phyloP scores from a whole-genome alignment of 2,888 invertebrate genomes.

The Gibbula magus region DNA sequence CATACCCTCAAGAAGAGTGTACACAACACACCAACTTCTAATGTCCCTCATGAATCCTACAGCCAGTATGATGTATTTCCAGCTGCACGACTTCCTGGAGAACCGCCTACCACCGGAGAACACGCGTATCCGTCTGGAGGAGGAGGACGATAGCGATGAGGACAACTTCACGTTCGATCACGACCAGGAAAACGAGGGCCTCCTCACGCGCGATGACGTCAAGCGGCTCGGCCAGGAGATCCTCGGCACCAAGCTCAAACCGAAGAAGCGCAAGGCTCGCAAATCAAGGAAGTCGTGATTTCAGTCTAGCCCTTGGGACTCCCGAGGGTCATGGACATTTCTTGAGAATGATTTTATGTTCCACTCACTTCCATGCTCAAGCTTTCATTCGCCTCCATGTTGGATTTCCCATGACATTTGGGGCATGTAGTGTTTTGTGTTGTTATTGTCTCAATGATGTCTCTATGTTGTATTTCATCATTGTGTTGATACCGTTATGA shows the following conservation, averaged over 20 bases:
- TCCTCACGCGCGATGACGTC: slow-evolving; percentile 60
- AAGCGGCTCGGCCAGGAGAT: slow-evolving; percentile 59
- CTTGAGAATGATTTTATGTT: neutral
- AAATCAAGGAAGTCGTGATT: neutral
- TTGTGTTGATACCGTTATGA: too few species aligned
- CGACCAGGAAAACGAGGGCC: slow-evolving; percentile 61
- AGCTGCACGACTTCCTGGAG: slow-evolving; percentile 50
- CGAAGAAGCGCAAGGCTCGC: slow-evolving; percentile 55
- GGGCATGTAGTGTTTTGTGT: too few species aligned
- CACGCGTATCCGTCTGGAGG: slow-evolving; percentile 51
- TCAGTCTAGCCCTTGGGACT: too few species aligned
- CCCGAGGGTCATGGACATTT: too few species aligned
- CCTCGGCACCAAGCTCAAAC: slow-evolving; percentile 60
- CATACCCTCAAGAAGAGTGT: too few species aligned
- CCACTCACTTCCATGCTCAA: neutral
- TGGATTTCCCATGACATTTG: too few species aligned
- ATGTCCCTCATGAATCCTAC: too few species aligned
- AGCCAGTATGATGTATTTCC: neutral
- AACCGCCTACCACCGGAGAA: slow-evolving; percentile 55
- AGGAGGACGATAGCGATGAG: slow-evolving; percentile 50
- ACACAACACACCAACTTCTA: too few species aligned
- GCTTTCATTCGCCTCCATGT: neutral
- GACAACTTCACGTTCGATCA: slow-evolving; percentile 61
- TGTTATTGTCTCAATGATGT: too few species aligned
- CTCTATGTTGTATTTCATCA: too few species aligned